Percentiles rank a stretch among this genome's conserved stretches.
These are phyloP conservation scores for Epinephelus malabaricus DNA, from an alignment of 2,797 vertebrate species.

Conservation along the genomic window DNA sequence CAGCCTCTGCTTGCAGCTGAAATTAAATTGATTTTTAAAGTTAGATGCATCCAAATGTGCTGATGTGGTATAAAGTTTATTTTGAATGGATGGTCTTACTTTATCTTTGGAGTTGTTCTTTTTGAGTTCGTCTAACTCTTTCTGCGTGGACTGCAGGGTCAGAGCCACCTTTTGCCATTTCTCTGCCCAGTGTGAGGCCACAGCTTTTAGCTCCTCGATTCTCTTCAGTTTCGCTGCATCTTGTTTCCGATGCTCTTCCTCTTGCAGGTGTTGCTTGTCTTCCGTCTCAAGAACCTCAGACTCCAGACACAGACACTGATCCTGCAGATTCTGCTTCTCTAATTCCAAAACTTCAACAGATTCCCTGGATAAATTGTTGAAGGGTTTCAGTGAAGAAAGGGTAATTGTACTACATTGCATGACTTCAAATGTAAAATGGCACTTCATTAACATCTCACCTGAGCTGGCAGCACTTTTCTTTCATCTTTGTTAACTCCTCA, in stretches of 20 bases:
- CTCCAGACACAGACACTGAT: constrained; percentile 68
- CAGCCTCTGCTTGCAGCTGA: constrained; percentile 46
- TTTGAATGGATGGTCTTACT: constrained; percentile 46
- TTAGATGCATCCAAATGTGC: neutral
- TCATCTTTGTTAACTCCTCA: constrained; percentile 60
- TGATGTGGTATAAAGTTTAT: neutral
- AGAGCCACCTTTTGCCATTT: constrained; percentile 81
- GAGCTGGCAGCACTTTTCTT: constrained; percentile 66
- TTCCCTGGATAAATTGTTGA: constrained; percentile 58
- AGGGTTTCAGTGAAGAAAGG: neutral
- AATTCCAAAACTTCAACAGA: constrained; percentile 59
- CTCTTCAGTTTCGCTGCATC: constrained; percentile 55
- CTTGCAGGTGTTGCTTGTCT: constrained; percentile 54
- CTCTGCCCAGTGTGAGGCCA: constrained; percentile 81
- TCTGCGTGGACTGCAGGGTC: constrained; percentile 75
- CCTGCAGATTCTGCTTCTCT: constrained; percentile 75
- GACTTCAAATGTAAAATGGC: neutral
- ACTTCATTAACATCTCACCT: constrained; percentile 64
- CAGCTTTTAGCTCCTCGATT: constrained; percentile 75
- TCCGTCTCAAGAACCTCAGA: constrained; percentile 66
- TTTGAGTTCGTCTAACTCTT: constrained; percentile 74
- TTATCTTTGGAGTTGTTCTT: constrained; percentile 55
- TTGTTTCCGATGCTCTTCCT: constrained; percentile 64
- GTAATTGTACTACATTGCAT: neutral
- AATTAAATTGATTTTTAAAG: neutral